phyloP scores from a whole-genome alignment of 2,797 vertebrate genomes.

The Apogon hyalosoma region DNA sequence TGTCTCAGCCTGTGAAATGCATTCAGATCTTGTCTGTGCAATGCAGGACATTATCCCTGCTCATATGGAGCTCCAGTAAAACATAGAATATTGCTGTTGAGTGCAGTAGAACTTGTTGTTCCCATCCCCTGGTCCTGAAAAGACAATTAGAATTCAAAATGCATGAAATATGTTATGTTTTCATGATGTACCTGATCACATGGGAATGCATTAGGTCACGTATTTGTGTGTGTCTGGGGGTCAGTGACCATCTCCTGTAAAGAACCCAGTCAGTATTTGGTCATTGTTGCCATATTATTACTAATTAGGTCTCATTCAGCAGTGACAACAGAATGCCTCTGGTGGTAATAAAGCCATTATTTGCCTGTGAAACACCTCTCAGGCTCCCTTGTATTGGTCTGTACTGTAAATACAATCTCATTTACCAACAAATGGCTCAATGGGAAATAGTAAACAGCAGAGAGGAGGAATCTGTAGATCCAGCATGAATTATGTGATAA shows the following conservation, averaged over 20 bases:
- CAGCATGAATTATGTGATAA: slow-evolving; percentile 2
- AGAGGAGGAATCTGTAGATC: background rate
- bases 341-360: slow-evolving; percentile 79
- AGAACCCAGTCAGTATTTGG: slow-evolving; percentile 42
- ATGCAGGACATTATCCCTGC: too few relatives aligned
- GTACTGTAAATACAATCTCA: slow-evolving; percentile 66
- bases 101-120: background rate
- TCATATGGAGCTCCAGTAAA: background rate
- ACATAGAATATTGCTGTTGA: too few relatives aligned
- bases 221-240: background rate
- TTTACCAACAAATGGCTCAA: slow-evolving; percentile 65
- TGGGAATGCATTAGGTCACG: background rate
- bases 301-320: slow-evolving; percentile 69
- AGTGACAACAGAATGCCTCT: slow-evolving; percentile 69
- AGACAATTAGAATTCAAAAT: background rate
- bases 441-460: slow-evolving; percentile 40
- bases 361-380: slow-evolving; percentile 60
- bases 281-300: slow-evolving; percentile 58
- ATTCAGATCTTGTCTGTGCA: too few relatives aligned
- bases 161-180: background rate
- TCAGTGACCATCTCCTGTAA: background rate
- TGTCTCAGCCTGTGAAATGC: too few relatives aligned
- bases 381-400: slow-evolving; percentile 59
- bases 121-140: background rate
- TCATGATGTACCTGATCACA: background rate